phyloP scores from a whole-genome alignment of 1,140 invertebrate genomes.

The Drosophila jambulina region DNA sequence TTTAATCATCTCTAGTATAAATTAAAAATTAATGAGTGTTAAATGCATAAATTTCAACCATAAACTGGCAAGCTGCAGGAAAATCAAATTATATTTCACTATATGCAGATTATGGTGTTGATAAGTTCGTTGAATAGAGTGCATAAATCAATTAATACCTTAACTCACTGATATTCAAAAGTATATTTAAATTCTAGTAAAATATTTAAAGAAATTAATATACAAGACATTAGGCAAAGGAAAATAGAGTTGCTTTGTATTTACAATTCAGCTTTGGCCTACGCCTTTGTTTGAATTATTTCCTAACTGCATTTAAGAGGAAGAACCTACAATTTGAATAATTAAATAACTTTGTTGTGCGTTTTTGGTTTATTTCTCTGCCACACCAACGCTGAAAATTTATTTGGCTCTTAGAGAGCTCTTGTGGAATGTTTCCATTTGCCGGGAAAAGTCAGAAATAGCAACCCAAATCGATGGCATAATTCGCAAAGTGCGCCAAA shows the following conservation, averaged over 20 bases:
- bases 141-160: not conserved
- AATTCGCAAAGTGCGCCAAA: conserved; percentile 46
- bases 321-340: not conserved
- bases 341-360: not conserved
- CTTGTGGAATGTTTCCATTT: conserved; percentile 29
- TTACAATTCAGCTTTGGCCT: not conserved
- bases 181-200: not conserved
- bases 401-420: conserved; percentile 2
- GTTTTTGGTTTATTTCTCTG: not conserved
- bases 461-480: conserved; percentile 45
- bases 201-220: not conserved
- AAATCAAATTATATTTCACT: not conserved
- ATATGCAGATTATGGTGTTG: not conserved
- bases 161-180: too few species aligned
- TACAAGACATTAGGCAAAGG: not conserved
- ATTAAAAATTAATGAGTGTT: conserved; percentile 6
- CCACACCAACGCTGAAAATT: not conserved
- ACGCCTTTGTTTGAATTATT: not conserved
- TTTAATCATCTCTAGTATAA: not conserved
- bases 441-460: conserved; percentile 10
- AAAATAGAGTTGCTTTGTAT: not conserved
- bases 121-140: not conserved
- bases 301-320: not conserved
- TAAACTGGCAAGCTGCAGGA: not conserved
- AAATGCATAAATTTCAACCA: not conserved